Conservation (phyloP, 2,888 invertebrate genomes). For the Gortyna flavago region DNA sequence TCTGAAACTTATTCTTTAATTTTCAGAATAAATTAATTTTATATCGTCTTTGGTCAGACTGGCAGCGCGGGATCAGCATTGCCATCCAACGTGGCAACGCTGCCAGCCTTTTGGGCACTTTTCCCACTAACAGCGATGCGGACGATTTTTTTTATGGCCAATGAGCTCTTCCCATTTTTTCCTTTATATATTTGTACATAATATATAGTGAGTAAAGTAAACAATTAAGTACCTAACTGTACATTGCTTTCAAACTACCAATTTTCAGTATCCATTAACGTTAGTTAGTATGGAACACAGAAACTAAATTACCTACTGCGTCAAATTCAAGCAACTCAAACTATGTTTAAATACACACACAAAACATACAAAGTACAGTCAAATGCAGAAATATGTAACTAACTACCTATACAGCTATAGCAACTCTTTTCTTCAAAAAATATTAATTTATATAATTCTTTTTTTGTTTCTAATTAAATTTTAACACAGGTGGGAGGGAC, state of each 20-base stretch:
- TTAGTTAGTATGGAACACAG: constrained; percentile 22
- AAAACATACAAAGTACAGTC: background rate
- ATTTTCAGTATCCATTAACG: constrained; percentile 26
- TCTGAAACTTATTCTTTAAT: background rate
- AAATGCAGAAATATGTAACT: background rate
- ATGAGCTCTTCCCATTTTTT: background rate
- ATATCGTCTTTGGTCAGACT: no score
- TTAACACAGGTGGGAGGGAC: background rate
- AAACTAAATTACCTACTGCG: constrained; percentile 30
- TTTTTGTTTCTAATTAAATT: background rate
- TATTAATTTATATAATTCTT: no score
- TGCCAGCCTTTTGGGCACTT: no score
- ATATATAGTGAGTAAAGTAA: background rate
- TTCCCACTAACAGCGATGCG: background rate
- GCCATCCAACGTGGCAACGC: background rate
- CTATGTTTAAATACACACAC: background rate
- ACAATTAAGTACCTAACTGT: background rate
- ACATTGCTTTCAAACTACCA: background rate
- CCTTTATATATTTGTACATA: background rate
- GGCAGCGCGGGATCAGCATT: background rate
- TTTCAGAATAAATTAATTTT: background rate
- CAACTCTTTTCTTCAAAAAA: background rate
- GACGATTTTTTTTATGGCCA: background rate
- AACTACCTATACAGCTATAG: background rate
- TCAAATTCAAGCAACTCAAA: constrained; percentile 19